Conservation (phyloP, 2,113 vertebrate species). For the Zosterops japonicus region DNA sequence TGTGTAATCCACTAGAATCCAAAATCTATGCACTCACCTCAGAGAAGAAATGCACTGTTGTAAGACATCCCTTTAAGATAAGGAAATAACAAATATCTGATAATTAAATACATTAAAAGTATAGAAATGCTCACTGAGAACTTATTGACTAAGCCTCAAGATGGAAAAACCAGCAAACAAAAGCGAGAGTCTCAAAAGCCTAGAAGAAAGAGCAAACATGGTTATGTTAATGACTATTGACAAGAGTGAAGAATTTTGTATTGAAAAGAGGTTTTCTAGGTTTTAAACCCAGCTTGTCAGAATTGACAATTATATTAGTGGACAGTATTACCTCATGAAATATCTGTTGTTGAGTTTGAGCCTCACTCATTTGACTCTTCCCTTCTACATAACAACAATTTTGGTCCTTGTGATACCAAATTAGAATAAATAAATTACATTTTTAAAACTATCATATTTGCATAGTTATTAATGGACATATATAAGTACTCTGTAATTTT, state of each 20-base stretch:
- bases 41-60: background rate
- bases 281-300: background rate
- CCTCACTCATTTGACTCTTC: background rate
- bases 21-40: background rate
- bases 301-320: background rate
- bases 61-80: background rate
- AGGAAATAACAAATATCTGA: background rate
- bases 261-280: background rate
- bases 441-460: background rate
- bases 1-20: background rate
- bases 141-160: background rate
- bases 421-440: background rate
- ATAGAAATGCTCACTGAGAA: background rate
- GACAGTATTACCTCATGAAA: background rate
- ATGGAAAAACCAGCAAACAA: background rate
- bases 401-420: background rate
- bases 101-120: background rate
- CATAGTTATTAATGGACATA: background rate
- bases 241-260: background rate
- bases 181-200: background rate
- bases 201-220: background rate
- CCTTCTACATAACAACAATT: background rate
- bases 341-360: background rate
- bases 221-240: background rate
- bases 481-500: background rate